Evolutionary conservation across 1,140 invertebrate species (phyloP).

Genomic region (Oedothorax gibbosus): DNA sequence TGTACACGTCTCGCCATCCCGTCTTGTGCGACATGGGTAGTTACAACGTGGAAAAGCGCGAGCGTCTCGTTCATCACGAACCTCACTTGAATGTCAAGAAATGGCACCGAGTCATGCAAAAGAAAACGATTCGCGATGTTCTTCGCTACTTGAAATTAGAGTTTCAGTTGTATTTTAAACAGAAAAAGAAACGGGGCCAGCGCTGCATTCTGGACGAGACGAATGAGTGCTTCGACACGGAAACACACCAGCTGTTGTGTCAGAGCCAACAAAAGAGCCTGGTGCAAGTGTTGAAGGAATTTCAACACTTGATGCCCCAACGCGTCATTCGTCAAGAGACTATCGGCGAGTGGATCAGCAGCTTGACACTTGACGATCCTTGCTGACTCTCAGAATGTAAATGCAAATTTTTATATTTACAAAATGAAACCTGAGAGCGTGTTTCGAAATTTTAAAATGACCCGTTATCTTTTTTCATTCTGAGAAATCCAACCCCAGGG

Average conservation of each 20-base stretch:
- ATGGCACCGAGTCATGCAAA: background rate
- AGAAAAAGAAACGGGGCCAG: conserved; percentile 4
- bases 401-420: too few relatives aligned
- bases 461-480: too few relatives aligned
- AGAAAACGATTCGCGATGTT: background rate
- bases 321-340: background rate
- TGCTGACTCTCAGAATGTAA: too few relatives aligned
- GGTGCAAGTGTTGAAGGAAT: background rate
- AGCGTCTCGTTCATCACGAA: background rate
- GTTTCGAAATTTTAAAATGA: too few relatives aligned
- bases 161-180: background rate
- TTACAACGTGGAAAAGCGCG: background rate
- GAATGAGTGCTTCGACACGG: background rate
- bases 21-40: background rate
- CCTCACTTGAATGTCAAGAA: background rate
- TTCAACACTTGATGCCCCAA: background rate
- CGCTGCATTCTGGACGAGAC: background rate
- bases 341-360: background rate
- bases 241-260: background rate
- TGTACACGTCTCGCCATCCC: background rate
- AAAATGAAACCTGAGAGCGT: too few relatives aligned
- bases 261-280: conserved; percentile 4
- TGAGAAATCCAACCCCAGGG: too few relatives aligned
- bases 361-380: too few relatives aligned
- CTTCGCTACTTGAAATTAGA: background rate